Base-by-base conservation (phyloP, 2,888 invertebrate genomes). In the Aplocera efformata region DNA sequence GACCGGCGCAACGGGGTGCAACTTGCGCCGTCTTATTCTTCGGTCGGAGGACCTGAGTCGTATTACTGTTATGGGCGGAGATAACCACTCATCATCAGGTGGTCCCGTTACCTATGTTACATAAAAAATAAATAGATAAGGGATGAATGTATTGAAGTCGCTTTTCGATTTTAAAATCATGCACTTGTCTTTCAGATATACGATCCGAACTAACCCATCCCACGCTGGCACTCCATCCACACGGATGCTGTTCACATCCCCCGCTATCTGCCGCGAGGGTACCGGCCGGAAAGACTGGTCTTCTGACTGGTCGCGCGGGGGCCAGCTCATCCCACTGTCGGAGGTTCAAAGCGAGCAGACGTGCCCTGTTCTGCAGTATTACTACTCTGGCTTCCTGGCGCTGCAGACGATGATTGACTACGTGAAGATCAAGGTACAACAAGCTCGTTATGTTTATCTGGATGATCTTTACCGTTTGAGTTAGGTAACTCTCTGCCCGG, bases 281-380 rank as follows among this genome's bases (percentile, higher is more conserved):
- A 80, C 79, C 4, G 86, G 84, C 28, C 83, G 89, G 24, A 77
- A 77, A 28, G 83, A 83, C 67, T 91, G 92, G 89, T 90, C 92
- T 48, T 88, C 90, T 1, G 90, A 91, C 50, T 90, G 92, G 71
- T 85, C 93, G 7, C 56, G 80, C 6, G 81, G 83, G 0, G 85
- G 86, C 0, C 83, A 84, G 49, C 68, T 85, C 9, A 80, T 86
- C 8, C 82, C 84, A 0, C 58, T 88, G 0, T 80, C 86, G 0
- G 92, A 92, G 32, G 91, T 93, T 66, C 92, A 93, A 60, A 86
- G 90, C 0, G 92, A 92, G n/a, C 91, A 91, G 47, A 90, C 90
- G 5, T 94, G 94, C 64, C 94, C 94, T 0, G 93, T 92, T 3
- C 91, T 94, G 58, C 92, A 93, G 76, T 94, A 94, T 65, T 92